Evolutionary conservation across 2,113 vertebrate species (phyloP).

Genomic region (Nestor notabilis): DNA sequence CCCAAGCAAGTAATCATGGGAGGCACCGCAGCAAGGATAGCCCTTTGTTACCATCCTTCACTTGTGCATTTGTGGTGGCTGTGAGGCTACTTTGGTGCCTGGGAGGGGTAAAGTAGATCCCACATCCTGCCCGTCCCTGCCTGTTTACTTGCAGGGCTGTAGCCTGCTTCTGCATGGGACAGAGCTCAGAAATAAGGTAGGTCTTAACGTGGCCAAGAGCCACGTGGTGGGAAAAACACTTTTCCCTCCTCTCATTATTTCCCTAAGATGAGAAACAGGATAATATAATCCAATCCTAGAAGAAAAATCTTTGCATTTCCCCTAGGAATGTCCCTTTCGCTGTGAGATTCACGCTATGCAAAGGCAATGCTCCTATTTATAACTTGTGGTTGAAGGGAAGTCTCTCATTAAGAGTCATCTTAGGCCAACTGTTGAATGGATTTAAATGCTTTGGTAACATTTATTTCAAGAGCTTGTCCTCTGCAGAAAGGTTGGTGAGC

Average conservation of each 20-base stretch:
- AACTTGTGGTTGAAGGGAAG: slow-evolving; percentile 41
- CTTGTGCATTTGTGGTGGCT: slow-evolving; percentile 11
- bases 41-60: not conserved
- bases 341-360: not conserved
- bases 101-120: slow-evolving; percentile 41
- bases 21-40: not conserved
- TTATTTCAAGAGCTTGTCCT: not conserved
- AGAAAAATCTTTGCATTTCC: not conserved
- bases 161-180: not conserved
- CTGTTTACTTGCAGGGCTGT: slow-evolving; percentile 34
- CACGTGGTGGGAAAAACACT: not conserved
- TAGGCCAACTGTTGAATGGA: not conserved
- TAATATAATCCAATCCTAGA: not conserved
- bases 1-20: not conserved
- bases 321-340: not conserved
- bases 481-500: not conserved
- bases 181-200: not conserved
- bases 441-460: not conserved
- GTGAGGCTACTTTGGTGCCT: slow-evolving; percentile 56
- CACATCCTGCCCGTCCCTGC: slow-evolving; percentile 55
- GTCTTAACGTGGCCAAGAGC: not conserved
- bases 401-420: slow-evolving; percentile 21
- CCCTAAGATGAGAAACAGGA: not conserved
- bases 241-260: not conserved
- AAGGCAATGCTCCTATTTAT: slow-evolving; percentile 26